Percentiles rank a stretch among this genome's conserved stretches.
Evolutionary conservation across 2,113 vertebrate species (phyloP).

Genomic region (Macroglossus sobrinus): DNA sequence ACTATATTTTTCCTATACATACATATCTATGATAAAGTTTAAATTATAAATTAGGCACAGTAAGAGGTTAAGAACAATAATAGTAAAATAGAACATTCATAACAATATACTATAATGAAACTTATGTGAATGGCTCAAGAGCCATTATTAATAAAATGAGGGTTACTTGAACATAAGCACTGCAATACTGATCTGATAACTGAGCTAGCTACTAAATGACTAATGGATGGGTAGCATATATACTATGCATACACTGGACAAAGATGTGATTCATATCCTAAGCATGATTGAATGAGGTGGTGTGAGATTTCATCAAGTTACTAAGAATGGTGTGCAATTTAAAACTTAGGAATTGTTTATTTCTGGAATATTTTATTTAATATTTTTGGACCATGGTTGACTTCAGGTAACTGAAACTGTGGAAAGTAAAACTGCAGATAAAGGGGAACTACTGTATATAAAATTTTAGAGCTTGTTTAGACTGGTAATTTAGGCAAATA

Average conservation of each 20-base stretch:
- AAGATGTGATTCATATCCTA: background rate
- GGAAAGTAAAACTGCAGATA: background rate
- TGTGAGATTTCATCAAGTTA: background rate
- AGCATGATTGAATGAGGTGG: background rate
- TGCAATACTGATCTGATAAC: no score
- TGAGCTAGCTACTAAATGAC: background rate
- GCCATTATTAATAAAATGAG: no score
- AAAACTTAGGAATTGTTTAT: background rate
- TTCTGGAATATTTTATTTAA: background rate
- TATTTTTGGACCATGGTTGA: background rate
- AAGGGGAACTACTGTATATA: background rate
- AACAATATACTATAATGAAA: no score
- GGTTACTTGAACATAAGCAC: no score
- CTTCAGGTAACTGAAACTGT: background rate
- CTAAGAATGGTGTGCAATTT: background rate
- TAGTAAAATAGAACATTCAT: background rate
- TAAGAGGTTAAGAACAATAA: background rate
- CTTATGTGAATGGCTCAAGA: no score
- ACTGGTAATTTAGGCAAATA: background rate
- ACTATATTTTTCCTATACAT: background rate
- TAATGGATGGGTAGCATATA: background rate
- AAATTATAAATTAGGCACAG: background rate
- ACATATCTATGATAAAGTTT: no score
- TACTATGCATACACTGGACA: background rate
- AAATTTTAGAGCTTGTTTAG: background rate